Conservation (phyloP, 1,140 invertebrate genomes). For the Fopius arisanus region DNA sequence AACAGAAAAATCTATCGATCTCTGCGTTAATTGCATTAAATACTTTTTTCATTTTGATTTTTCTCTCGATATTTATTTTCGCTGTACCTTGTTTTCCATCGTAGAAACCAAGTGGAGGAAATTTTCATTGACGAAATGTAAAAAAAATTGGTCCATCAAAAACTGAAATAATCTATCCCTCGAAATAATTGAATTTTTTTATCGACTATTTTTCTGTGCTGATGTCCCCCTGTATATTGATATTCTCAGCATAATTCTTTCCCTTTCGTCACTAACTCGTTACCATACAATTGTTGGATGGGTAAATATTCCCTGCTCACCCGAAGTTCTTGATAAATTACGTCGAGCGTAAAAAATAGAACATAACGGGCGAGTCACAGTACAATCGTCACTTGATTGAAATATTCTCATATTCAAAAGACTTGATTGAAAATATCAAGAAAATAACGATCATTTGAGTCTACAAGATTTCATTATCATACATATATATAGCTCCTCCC, state of each 20-base stretch:
- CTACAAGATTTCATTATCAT: constrained; percentile 12
- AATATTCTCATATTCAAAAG: not conserved
- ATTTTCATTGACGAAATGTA: too few species aligned
- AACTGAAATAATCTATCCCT: too few species aligned
- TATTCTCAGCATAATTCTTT: not conserved
- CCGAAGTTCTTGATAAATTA: not conserved
- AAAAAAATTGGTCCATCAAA: too few species aligned
- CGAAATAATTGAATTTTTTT: too few species aligned
- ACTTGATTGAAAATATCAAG: not conserved
- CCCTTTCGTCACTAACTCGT: not conserved
- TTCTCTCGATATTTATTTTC: too few species aligned
- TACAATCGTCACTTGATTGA: not conserved
- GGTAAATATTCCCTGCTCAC: not conserved
- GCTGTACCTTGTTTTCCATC: too few species aligned
- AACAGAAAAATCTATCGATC: too few species aligned
- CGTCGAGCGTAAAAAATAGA: not conserved
- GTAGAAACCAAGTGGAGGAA: too few species aligned
- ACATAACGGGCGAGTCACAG: not conserved
- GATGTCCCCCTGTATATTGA: not conserved
- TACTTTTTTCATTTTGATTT: too few species aligned
- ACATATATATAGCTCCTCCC: constrained; percentile 6
- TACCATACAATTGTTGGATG: not conserved
- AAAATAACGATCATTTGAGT: not conserved
- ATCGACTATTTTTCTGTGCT: too few species aligned
- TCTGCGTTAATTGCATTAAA: too few species aligned